Evolutionary conservation across 2,797 vertebrate species (phyloP), one percentile per base, ranked within the genome.

Genomic region (Sardinella longiceps): DNA sequence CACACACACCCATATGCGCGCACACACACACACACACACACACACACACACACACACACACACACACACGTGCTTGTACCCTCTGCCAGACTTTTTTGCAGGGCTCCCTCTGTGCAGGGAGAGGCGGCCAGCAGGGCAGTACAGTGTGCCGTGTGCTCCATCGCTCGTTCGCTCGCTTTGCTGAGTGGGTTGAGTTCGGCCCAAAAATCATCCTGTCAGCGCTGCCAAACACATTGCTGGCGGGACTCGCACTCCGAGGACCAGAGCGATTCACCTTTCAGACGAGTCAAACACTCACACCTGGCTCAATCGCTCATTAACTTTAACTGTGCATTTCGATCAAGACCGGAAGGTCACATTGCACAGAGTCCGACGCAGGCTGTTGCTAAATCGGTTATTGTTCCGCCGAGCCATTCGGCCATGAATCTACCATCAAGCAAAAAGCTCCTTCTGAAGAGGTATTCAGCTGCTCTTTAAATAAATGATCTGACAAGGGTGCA

Each of bases 161-260:
- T n/a, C n/a, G 43, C n/a, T n/a, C n/a, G n/a, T 7, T 43, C 12
- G 48, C 48, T 18, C 30, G 30, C 63, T 70, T 33, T 70, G 63
- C 63, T 37, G 63, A 66, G 60, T 66, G 60, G 60, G 60, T 66
- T 11, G 63, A 33, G 33, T 18, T 74, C 30, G 66, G 66, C 66
- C 33, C 66, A 11, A 39, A 39, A 28, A 37, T 30, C 66, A 74
- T 74, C 66, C 66, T 39, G 66, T 74, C 66, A 74, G 30, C 12
- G 66, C 66, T 74, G 66, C 66, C 66, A 74, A 66, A 74, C 66
- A 74, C 66, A 74, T 74, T 6, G 66, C 66, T 74, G 66, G 30
- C 66, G 66, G 66, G 30, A 18, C 66, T 39, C 14, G 14, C 6
- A 12, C 60, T 30, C 60, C 0, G 11, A 30, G 25, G 25, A 10